Evolutionary conservation across 2,797 vertebrate genomes (phyloP), one percentile per base, ranked within the genome.

Genomic region (Antrozous pallidus): DNA sequence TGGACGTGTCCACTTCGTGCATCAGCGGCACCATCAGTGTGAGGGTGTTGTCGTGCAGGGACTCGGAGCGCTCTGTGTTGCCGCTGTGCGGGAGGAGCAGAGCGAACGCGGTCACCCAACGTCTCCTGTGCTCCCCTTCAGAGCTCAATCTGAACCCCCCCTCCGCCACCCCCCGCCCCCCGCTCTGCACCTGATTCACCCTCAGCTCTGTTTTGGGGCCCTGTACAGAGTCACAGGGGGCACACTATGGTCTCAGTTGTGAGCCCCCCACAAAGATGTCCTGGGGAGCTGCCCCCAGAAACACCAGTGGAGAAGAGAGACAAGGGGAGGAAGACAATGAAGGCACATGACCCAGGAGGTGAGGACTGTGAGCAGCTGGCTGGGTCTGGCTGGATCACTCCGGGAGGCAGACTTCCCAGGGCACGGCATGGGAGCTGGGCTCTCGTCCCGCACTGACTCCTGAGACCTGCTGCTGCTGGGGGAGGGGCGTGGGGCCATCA

Each of bases 1-100:
- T 98, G 67, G 99, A 99, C 0, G 99, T 99, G 98, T 99, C 99
- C 36, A 99, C 99, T 97, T 99, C 99, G 17, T 99, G 99, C 97
- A 99, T 97, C 96, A 99, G 97, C 3, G 99, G 98, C 93, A 99
- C 98, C 0, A 97, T 98, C 81, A 99, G 97, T 26, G 98, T 98
- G 94, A 99, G 97, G 67, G 24, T 98, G 98, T 99, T 99, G 98
- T 99, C 99, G 0, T 98, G 98, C 54, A 99, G 98, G 93, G 98
- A 99, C 94, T 98, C 98, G 0, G 97, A 20, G 11, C 98, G 98
- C 93, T 99, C 99, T 28, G 99, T 96, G 93, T 99, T 99, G 93
- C 99, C 99, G 42, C 99, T 99, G 88, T 22, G 56, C 2, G 87
- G 95, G 54, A 75, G 97, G 96, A 61, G 16, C 97, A 90, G 96